phyloP scores from a whole-genome alignment of 35 echinoderm and acorn worm species.

The Heliocidaris erythrogramma region DNA sequence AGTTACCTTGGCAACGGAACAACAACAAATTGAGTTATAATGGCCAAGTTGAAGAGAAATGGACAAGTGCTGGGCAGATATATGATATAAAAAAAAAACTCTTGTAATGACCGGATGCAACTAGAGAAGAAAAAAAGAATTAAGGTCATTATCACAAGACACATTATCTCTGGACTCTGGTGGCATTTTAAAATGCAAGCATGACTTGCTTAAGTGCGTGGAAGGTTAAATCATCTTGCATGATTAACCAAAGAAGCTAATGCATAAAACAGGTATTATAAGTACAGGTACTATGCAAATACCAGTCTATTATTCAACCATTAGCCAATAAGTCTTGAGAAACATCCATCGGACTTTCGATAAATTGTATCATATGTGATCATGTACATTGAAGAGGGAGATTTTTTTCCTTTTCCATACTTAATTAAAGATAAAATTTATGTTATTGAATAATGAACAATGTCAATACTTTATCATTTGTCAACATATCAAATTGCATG shows the following conservation, averaged over 20 bases:
- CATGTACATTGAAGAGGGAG: too few species aligned
- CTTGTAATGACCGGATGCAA: background rate
- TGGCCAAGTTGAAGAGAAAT: background rate
- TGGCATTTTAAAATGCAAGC: background rate
- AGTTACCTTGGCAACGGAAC: background rate
- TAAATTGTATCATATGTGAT: too few species aligned
- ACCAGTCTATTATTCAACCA: background rate
- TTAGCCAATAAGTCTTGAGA: background rate
- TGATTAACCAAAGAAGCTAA: background rate
- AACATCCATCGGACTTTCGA: too few species aligned
- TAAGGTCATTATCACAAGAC: background rate
- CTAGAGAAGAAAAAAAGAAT: background rate
- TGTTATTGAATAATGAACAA: too few species aligned
- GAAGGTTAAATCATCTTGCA: background rate
- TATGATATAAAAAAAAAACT: background rate
- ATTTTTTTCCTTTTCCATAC: too few species aligned
- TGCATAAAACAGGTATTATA: background rate
- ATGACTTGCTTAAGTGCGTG: background rate
- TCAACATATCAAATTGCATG: too few species aligned
- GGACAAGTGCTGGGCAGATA: background rate
- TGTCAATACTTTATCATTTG: too few species aligned
- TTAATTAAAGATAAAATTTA: too few species aligned
- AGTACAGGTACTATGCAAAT: background rate
- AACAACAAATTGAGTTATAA: background rate
- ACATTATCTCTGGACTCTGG: background rate